A percentile compares a stretch with the other conserved stretches of the same genome.
These are phyloP conservation scores for Nyctibius grandis DNA, from an alignment of 2,797 vertebrate species.

Conservation along the genomic window DNA sequence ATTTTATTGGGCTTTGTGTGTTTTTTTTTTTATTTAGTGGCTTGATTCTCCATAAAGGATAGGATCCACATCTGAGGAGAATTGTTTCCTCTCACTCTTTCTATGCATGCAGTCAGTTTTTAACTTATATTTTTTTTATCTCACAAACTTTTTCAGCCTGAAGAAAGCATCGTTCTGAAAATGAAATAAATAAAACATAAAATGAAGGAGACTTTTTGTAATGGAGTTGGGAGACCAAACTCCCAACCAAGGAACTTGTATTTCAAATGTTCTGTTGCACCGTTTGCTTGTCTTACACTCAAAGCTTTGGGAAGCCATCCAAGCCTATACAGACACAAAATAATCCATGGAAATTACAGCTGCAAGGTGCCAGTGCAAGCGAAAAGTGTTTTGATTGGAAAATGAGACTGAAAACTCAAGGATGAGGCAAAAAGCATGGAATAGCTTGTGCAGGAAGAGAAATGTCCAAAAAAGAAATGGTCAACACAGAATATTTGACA, in stretches of 20 bases:
- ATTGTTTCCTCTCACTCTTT: background rate
- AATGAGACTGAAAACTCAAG: background rate
- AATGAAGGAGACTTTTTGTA: background rate
- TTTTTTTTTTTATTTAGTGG: background rate
- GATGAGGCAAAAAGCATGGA: background rate
- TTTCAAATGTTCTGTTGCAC: background rate
- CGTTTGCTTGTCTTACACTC: background rate
- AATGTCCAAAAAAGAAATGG: background rate
- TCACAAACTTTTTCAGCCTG: background rate
- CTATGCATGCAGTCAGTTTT: background rate
- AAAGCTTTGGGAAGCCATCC: background rate
- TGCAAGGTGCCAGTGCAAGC: background rate
- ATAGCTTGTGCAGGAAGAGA: background rate
- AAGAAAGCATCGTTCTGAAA: background rate
- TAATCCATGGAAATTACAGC: background rate
- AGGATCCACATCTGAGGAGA: background rate
- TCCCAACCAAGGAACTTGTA: slow-evolving; percentile 14
- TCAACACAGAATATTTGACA: background rate
- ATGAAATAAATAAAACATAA: background rate
- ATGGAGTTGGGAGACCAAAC: slow-evolving; percentile 16
- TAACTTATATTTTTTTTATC: background rate
- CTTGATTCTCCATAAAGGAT: background rate
- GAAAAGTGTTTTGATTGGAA: background rate
- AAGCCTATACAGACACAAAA: slow-evolving; percentile 1
- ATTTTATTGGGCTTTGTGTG: background rate